A percentile compares a stretch with the other conserved stretches of the same genome.
phyloP scores from a whole-genome alignment of 2,888 invertebrate species.

The Onthophagus sagittarius region DNA sequence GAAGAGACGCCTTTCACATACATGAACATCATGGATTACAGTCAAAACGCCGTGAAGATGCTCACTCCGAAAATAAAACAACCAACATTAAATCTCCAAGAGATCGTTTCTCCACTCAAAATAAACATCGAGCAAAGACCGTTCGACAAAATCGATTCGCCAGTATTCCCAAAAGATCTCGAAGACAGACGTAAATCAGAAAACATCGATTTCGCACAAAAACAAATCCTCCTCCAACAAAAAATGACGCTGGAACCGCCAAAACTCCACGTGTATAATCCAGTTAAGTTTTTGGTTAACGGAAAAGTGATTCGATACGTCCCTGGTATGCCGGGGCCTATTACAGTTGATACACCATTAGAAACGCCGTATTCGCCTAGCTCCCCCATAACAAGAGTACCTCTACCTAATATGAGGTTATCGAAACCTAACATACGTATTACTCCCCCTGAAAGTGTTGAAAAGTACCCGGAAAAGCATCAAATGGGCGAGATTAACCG shows the following conservation, averaged over 20 bases:
- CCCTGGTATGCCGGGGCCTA: conserved; percentile 82
- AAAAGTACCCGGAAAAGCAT: conserved; percentile 3
- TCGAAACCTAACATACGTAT: conserved; percentile 24
- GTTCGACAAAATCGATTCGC: conserved; percentile 17
- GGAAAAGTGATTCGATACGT: conserved; percentile 81
- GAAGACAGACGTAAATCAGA: conserved; percentile 36
- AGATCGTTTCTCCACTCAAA: conserved; percentile 24
- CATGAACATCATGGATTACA: conserved; percentile 46
- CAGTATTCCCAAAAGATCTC: conserved; percentile 56
- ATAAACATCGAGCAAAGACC: conserved; percentile 32
- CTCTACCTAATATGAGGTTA: conserved; percentile 12
- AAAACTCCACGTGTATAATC: conserved; percentile 46
- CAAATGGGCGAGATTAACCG: conserved; percentile 11
- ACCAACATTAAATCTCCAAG: conserved; percentile 39
- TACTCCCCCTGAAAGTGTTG: conserved; percentile 19
- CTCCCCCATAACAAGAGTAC: background rate
- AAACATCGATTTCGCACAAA: conserved; percentile 30
- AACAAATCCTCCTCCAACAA: conserved; percentile 31
- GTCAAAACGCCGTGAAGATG: conserved; percentile 47
- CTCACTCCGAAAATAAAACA: conserved; percentile 48
- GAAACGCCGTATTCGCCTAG: conserved; percentile 31
- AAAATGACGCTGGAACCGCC: conserved; percentile 40
- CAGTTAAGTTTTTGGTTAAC: conserved; percentile 54
- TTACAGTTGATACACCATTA: conserved; percentile 45
- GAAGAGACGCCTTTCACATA: conserved; percentile 33